Evolutionary conservation across 92 coral and sea anemone genomes (phyloP), one percentile per base, ranked within the genome.

Genomic region (Epizoanthus fatuus): DNA sequence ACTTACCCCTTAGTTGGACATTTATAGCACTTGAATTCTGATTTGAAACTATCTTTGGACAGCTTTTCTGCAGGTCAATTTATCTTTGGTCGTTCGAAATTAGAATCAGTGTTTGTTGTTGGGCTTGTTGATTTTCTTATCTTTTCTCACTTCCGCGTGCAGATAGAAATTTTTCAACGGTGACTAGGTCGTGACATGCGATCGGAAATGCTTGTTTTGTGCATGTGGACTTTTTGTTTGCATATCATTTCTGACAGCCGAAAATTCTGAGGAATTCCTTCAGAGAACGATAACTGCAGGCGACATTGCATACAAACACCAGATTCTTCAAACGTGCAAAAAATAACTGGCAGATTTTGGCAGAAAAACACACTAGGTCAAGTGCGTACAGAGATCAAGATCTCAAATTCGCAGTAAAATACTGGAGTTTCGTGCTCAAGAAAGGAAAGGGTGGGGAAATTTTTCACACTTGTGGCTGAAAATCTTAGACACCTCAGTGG

Each of bases 401-500:
- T 76, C 47, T 25, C 14, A 37, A 29, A 13, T 76, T 63, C 5
- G 12, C 17, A 22, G 32, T 15, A 59, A 51, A 89, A 75, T 78
- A 45, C 51, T 45, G 71, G 74, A 49, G n/a, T 54, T 79, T 73
- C 86, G 90, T 75, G 93, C 78, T 69, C 10, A 8, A 47, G 53
- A 72, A 88, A 86, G 91, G 81, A 88, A 66, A 88, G 83, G 93
- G 93, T 76, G 93, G 81, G 86, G 93, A 85, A 57, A 79, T 59
- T 49, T 54, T 72, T 89, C 81, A 29, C 85, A 84, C 63, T 85
- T 77, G 25, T 17, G 12, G 4, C 57, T 63, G 22, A 55, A 84
- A 74, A 82, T 65, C 57, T 76, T 74, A 35, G 53, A 62, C 93
- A 49, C 82, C 82, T 94, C 98, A 75, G 98, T 89, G 98, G 95